Percentiles rank a stretch among this genome's conserved stretches.
Conservation (phyloP, 2,888 invertebrate genomes). For the Cosmia pyralina region DNA sequence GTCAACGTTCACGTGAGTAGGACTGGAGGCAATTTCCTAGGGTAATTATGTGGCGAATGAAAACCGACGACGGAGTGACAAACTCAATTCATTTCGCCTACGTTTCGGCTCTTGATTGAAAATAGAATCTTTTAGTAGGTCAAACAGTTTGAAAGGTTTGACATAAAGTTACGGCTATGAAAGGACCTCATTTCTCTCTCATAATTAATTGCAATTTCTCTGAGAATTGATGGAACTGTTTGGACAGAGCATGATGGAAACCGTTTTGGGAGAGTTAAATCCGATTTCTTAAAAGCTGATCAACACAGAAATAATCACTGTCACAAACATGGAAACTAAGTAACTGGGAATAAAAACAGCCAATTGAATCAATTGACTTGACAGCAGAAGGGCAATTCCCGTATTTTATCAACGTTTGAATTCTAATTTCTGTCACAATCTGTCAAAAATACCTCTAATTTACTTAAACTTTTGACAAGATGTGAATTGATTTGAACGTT, state of each 20-base stretch:
- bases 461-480: too few relatives aligned
- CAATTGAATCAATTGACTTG: neutral
- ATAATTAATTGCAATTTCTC: conserved; percentile 37
- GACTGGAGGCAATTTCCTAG: conserved; percentile 82
- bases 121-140: conserved; percentile 53
- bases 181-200: conserved; percentile 26
- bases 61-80: conserved; percentile 78
- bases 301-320: neutral
- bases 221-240: neutral
- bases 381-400: neutral
- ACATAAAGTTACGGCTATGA: conserved; percentile 34
- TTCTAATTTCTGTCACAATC: neutral
- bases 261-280: conserved; percentile 1
- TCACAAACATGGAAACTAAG: neutral
- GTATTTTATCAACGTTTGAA: neutral
- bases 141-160: conserved; percentile 40
- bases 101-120: conserved; percentile 50
- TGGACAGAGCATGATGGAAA: neutral
- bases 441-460: neutral
- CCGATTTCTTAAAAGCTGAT: neutral
- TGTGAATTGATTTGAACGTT: too few relatives aligned
- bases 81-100: conserved; percentile 75
- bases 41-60: conserved; percentile 85
- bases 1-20: conserved; percentile 67
- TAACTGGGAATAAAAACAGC: neutral